Conservation (phyloP, 2,888 invertebrate species). For the Neoscelio sp. region DNA sequence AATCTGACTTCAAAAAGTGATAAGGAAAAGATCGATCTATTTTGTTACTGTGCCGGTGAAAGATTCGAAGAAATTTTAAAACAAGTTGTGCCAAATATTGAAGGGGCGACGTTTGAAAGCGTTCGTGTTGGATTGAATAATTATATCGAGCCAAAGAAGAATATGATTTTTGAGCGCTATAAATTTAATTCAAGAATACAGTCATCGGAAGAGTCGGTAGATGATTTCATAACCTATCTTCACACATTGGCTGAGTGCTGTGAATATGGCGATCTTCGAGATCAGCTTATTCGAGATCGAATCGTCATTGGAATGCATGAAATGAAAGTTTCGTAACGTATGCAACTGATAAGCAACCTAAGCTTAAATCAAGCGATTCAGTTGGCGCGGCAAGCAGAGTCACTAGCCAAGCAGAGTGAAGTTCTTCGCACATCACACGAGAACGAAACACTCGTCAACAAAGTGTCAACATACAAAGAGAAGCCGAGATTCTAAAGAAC, state of each 20-base stretch:
- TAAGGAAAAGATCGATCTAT: constrained; percentile 67
- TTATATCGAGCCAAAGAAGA: too few species aligned
- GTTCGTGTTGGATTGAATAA: constrained; percentile 64
- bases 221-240: constrained; percentile 66
- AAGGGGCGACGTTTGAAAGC: not conserved
- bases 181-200: constrained; percentile 65
- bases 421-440: constrained; percentile 14
- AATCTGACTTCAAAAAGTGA: constrained; percentile 30
- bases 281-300: constrained; percentile 72
- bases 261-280: constrained; percentile 67
- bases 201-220: constrained; percentile 51
- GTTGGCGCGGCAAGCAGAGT: constrained; percentile 57
- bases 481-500: not conserved
- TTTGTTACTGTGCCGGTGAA: constrained; percentile 69
- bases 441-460: not conserved
- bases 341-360: constrained; percentile 64
- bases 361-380: constrained; percentile 65
- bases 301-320: constrained; percentile 72
- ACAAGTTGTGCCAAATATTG: constrained; percentile 28
- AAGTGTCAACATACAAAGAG: not conserved
- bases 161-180: constrained; percentile 67
- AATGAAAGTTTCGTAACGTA: constrained; percentile 61
- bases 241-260: constrained; percentile 68
- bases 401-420: constrained; percentile 33
- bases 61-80: constrained; percentile 65